Evolutionary conservation across 2,113 vertebrate genomes (phyloP).

Genomic region (Oncorhynchus mykiss): DNA sequence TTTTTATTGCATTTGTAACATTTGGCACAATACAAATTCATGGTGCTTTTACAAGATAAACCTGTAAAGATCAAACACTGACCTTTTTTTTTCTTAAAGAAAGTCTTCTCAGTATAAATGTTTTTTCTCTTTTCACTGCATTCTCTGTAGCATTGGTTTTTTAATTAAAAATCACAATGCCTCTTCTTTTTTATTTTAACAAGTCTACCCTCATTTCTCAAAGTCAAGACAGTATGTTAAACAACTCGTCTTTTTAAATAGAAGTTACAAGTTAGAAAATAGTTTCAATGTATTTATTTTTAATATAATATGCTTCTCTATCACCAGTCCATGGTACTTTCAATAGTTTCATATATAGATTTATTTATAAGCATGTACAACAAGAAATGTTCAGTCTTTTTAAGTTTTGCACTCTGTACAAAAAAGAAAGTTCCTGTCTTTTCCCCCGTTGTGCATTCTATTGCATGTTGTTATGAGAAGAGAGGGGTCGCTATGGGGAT

Average conservation of each 20-base stretch:
- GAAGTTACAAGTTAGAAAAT: slow-evolving; percentile 92
- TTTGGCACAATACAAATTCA: slow-evolving; percentile 94
- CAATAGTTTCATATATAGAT: slow-evolving; percentile 66
- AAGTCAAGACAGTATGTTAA: slow-evolving; percentile 78
- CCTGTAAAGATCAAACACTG: slow-evolving; percentile 83
- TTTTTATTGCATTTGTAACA: slow-evolving; percentile 93
- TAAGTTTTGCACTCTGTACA: slow-evolving; percentile 87
- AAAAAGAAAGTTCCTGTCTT: slow-evolving; percentile 68
- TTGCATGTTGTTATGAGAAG: slow-evolving; percentile 80
- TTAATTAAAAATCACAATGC: slow-evolving; percentile 73
- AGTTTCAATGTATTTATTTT: slow-evolving; percentile 82
- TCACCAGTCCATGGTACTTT: slow-evolving; percentile 89
- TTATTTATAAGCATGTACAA: slow-evolving; percentile 95
- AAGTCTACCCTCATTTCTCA: slow-evolving; percentile 76
- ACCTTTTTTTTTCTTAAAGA: slow-evolving; percentile 58
- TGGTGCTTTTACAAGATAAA: slow-evolving; percentile 88
- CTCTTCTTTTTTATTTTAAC: slow-evolving; percentile 63
- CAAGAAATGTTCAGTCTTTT: slow-evolving; percentile 82
- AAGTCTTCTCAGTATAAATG: slow-evolving; percentile 81
- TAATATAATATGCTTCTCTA: slow-evolving; percentile 90
- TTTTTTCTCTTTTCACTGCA: slow-evolving; percentile 71
- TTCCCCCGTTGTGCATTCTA: slow-evolving; percentile 85
- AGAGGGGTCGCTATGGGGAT: slow-evolving; percentile 38
- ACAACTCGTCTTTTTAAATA: slow-evolving; percentile 85
- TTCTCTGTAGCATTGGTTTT: slow-evolving; percentile 80